Conservation (phyloP, 2,888 invertebrate genomes). For the Stenodema calcarata region DNA sequence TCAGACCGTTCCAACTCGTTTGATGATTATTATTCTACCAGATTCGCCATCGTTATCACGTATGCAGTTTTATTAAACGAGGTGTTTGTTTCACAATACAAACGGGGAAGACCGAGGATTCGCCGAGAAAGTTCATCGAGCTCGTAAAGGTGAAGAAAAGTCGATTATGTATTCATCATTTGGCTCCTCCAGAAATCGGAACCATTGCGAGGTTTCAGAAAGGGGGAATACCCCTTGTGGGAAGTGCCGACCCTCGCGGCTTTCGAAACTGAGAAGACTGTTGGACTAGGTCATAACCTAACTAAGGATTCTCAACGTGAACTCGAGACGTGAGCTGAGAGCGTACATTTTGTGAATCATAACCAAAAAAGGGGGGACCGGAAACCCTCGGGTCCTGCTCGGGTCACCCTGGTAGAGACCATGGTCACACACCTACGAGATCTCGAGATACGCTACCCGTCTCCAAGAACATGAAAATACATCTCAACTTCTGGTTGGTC, state of each 20-base stretch:
- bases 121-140: neutral
- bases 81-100: neutral
- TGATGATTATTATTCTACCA: too few species aligned
- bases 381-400: neutral
- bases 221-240: slow-evolving; percentile 14
- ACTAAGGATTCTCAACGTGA: slow-evolving; percentile 6
- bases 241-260: neutral
- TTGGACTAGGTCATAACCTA: slow-evolving; percentile 29
- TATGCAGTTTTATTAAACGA: neutral
- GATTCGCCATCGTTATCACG: neutral
- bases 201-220: neutral
- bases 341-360: slow-evolving; percentile 22
- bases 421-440: slow-evolving; percentile 21
- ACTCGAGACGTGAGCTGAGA: slow-evolving; percentile 5
- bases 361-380: slow-evolving; percentile 16
- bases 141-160: neutral
- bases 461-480: neutral
- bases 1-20: too few species aligned
- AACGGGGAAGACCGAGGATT: neutral
- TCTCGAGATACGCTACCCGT: slow-evolving; percentile 12
- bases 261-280: slow-evolving; percentile 23
- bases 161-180: neutral
- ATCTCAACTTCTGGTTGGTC: neutral
- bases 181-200: neutral
- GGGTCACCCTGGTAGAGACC: slow-evolving; percentile 7